These are phyloP conservation scores for Lamellibrachia satsuma DNA, from an alignment of 2,888 invertebrate genomes.

Conservation along the genomic window DNA sequence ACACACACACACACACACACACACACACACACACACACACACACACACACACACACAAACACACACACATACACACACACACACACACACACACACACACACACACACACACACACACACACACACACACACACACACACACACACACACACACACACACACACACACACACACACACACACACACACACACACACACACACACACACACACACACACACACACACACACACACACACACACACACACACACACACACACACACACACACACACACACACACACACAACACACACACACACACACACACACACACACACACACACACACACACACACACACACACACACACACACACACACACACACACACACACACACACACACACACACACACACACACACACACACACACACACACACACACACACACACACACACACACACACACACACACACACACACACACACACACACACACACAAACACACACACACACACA, in stretches of 20 bases:
- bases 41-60: neutral
- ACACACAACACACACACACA: too few relatives aligned
- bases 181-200: neutral
- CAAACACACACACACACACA: conserved; percentile 17
- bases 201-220: neutral
- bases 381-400: conserved; percentile 7
- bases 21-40: conserved; percentile 21
- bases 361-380: too few relatives aligned
- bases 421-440: conserved; percentile 13
- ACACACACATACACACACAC: too few relatives aligned
- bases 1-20: conserved; percentile 21
- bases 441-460: conserved; percentile 17
- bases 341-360: too few relatives aligned
- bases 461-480: conserved; percentile 22
- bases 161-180: neutral
- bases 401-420: neutral
- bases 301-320: too few relatives aligned
- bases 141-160: neutral
- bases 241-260: neutral
- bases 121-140: too few relatives aligned
- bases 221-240: neutral
- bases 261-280: neutral
- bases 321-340: too few relatives aligned
- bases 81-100: too few relatives aligned
- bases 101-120: too few relatives aligned